phyloP scores from a whole-genome alignment of 2,797 vertebrate genomes.

The Rhincodon typus region DNA sequence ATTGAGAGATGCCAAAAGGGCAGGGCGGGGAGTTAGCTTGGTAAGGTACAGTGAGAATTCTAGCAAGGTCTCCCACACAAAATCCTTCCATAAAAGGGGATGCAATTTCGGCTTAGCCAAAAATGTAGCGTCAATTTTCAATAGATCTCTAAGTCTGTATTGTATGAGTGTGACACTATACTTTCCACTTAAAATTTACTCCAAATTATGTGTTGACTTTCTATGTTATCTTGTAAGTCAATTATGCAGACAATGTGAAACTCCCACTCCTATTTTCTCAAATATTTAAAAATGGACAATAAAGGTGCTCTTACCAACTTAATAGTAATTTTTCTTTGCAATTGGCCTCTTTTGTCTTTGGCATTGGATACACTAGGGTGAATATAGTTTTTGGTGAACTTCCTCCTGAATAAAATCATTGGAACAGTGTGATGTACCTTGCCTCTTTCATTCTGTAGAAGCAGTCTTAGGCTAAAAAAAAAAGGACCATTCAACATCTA shows the following conservation, averaged over 20 bases:
- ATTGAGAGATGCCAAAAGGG: too few relatives aligned
- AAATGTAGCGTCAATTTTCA: too few relatives aligned
- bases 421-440: neutral
- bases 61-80: too few relatives aligned
- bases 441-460: neutral
- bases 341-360: neutral
- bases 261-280: too few relatives aligned
- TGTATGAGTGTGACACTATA: too few relatives aligned
- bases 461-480: neutral
- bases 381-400: neutral
- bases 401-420: neutral
- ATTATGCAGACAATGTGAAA: neutral
- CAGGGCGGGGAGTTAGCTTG: too few relatives aligned
- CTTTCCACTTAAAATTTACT: too few relatives aligned
- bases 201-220: too few relatives aligned
- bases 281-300: neutral
- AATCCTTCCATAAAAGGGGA: too few relatives aligned
- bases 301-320: neutral
- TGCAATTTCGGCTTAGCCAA: too few relatives aligned
- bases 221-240: neutral
- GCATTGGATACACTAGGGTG: neutral
- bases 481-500: neutral
- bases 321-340: neutral
- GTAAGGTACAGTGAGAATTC: too few relatives aligned
- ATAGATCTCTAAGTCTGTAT: too few relatives aligned